Evolutionary conservation across 2,888 invertebrate genomes (phyloP), one percentile per base, ranked within the genome.

Genomic region (Spisula subtruncata): DNA sequence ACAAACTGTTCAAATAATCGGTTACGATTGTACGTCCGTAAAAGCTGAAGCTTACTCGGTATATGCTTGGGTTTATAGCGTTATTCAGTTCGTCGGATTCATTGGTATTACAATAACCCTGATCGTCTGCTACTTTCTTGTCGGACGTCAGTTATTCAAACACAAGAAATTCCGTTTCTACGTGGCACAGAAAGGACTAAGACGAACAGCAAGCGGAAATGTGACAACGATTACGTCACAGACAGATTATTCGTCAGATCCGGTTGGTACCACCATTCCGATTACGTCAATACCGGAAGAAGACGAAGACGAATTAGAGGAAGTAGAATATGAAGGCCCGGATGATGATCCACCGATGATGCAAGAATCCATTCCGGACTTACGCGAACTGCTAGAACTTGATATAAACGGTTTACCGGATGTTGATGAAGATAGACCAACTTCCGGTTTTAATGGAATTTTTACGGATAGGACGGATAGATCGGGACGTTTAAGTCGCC

Each of bases 11-110:
- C 25, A 80, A 10, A 81, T 91, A 0, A 90, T 83, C 46, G 95
- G 95, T 0, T 91, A 91, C 16, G 95, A 95, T 88, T 96, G 95
- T 80, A 94, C 95, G 32, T 93, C 93, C 8, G 89, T 91, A 16
- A 92, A 94, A 86, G 86, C 86, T 8, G 89, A 93, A 25, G 88
- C 82, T 0, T 92, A 90, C 56, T 92, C 93, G n/a, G n/a, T 92
- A 0, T 93, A 93, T 81, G 93, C 94, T 0, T 92, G 94, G 81
- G 79, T 93, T 10, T 95, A 93, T 86, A 95, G 94, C 86, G 87
- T 88, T 1, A 80, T 94, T 8, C 92, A 95, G n/a, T 94, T 94
- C 82, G 32, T 94, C 16, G 91, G 92, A 12, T 96, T 96, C 83
- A 81, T 95, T 35, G 83, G 92, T 0, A 87, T 94, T 0, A 92